Evolutionary conservation across 2,797 vertebrate species (phyloP).

Genomic region (Rhadinocentrus ornatus): DNA sequence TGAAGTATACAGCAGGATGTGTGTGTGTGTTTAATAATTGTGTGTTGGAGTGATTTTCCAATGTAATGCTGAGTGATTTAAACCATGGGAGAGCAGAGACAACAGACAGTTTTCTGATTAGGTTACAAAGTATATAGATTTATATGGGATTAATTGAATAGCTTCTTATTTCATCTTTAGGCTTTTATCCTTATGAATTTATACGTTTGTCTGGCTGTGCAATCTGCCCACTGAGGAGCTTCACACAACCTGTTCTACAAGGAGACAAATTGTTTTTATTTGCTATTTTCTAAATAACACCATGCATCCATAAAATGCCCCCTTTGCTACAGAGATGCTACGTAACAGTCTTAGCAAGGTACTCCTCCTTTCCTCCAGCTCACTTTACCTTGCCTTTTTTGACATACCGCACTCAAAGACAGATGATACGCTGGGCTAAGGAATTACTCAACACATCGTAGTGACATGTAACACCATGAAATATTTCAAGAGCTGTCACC

Average conservation of each 20-base stretch:
- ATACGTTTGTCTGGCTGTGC: constrained; percentile 24
- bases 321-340: constrained; percentile 38
- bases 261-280: constrained; percentile 56
- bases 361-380: constrained; percentile 23
- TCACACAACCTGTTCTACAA: constrained; percentile 34
- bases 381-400: constrained; percentile 38
- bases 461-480: constrained; percentile 20
- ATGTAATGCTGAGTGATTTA: constrained; percentile 49
- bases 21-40: constrained; percentile 33
- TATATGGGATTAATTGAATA: constrained; percentile 61
- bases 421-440: constrained; percentile 31
- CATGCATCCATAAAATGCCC: constrained; percentile 56
- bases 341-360: constrained; percentile 35
- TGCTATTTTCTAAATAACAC: constrained; percentile 57
- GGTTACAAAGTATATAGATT: constrained; percentile 59
- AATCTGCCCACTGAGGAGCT: constrained; percentile 21
- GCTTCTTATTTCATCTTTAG: constrained; percentile 27
- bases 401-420: constrained; percentile 38
- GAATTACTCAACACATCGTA: constrained; percentile 39
- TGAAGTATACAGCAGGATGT: constrained; percentile 53
- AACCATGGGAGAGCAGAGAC: constrained; percentile 50
- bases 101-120: constrained; percentile 53
- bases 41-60: constrained; percentile 46
- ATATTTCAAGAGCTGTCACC: constrained; percentile 46
- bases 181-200: constrained; percentile 23